These are phyloP conservation scores for Caranx ignobilis DNA, from an alignment of 2,113 vertebrate species.

Conservation along the genomic window DNA sequence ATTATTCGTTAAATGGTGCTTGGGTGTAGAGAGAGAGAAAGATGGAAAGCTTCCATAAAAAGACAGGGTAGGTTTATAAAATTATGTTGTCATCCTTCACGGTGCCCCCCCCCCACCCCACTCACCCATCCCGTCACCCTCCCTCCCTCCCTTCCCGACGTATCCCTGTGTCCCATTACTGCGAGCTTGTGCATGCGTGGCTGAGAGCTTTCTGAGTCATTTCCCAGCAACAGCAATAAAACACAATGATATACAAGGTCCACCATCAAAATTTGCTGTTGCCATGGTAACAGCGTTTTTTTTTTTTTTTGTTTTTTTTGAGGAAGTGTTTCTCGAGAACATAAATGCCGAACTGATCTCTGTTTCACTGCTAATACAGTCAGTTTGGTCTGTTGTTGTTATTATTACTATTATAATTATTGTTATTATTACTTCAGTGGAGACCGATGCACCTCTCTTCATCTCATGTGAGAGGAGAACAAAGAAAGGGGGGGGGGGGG, in stretches of 20 bases:
- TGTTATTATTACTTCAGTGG: background rate
- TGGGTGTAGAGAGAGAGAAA: background rate
- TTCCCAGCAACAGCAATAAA: constrained; percentile 75
- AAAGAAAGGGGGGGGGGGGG: constrained; percentile 3
- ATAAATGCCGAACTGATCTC: constrained; percentile 61
- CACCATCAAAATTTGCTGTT: constrained; percentile 80
- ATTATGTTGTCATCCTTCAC: constrained; percentile 17
- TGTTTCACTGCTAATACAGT: constrained; percentile 36
- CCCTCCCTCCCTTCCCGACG: background rate
- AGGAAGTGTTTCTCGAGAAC: constrained; percentile 68
- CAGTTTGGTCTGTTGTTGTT: background rate
- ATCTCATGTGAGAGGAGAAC: background rate
- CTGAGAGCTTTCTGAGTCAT: constrained; percentile 61
- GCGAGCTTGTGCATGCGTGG: constrained; percentile 42
- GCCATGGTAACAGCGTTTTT: constrained; percentile 80
- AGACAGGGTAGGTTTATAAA: constrained; percentile 1
- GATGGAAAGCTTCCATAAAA: background rate
- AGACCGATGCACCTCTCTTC: background rate
- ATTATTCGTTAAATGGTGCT: background rate
- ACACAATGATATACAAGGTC: constrained; percentile 77
- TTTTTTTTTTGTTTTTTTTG: constrained; percentile 10
- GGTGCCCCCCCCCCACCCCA: background rate
- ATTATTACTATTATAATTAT: too few species aligned
- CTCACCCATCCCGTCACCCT: too few species aligned
- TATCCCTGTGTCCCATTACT: constrained; percentile 35